Base-by-base conservation (phyloP, 2,888 invertebrate species). In the Germaria angustata region DNA sequence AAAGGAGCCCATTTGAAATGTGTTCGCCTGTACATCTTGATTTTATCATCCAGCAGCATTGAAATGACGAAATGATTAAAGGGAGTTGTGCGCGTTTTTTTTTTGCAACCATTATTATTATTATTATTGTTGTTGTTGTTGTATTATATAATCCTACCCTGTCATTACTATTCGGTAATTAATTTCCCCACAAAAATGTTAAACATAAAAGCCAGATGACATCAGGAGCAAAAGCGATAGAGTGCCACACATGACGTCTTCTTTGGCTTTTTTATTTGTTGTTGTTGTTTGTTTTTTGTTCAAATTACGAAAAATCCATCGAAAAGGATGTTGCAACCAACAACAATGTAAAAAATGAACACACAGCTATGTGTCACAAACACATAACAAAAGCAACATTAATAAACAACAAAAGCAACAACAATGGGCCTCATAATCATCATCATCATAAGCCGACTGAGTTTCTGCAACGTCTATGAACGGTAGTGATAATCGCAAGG, bases 131-230 rank as follows among this genome's bases (percentile, higher is more conserved):
- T 32, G 73, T 32, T 65, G 46, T 39, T 34, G 41, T 34, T 76
- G 61, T 41, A 24, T 39, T 39, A 53, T 41, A 73, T 41, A 55
- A 73, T 68, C 41, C 72, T 80, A 80, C 66, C 72, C 79, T 73
- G 79, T 80, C 79, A 80, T 80, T 80, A 66, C 79, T 73, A 73
- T 36, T 66, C 39, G 82, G 82, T 80, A 84, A 84, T 80, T 80
- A 84, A 84, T 84, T 80, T 80, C 83, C 72, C 83, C 83, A 80
- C 80, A 80, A 84, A 80, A 80, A 83, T 80, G 77, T 55, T 69
- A 36, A 77, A 80, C 80, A 84, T 84, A 57, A 84, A 80, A 84
- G 73, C 72, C 80, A 80, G 83, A 84, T 84, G 83, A 84, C 80
- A 84, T 69, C 65, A 69, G 65, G 77, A 80, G 68, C 68, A 41